Percentiles rank a stretch among this genome's conserved stretches.
Evolutionary conservation across 1,140 invertebrate species (phyloP).

Genomic region (Lasioglossum albipes): DNA sequence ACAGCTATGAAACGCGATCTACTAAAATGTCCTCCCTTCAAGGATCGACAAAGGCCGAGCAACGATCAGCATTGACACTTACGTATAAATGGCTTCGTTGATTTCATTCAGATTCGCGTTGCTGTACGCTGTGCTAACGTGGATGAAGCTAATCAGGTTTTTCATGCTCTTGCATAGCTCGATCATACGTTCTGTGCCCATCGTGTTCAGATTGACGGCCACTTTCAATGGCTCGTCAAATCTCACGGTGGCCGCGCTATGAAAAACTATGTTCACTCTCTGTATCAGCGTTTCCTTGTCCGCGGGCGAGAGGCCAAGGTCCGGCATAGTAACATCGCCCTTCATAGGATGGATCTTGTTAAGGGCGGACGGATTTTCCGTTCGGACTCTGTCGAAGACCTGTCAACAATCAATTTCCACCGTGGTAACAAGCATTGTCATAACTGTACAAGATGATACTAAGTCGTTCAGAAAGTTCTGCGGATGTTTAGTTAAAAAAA

Average conservation of each 20-base stretch:
- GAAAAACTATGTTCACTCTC: conserved; percentile 93
- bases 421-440: too few species aligned
- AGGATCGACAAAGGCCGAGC: too few species aligned
- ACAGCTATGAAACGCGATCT: too few species aligned
- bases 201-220: conserved; percentile 86
- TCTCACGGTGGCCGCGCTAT: conserved; percentile 93
- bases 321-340: conserved; percentile 85
- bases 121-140: conserved; percentile 94
- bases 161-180: conserved; percentile 85
- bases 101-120: conserved; percentile 87
- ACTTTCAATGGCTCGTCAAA: conserved; percentile 87
- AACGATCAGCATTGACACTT: conserved; percentile 9
- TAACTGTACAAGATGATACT: too few species aligned
- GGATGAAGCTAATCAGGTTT: conserved; percentile 87
- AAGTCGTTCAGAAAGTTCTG: too few species aligned
- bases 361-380: conserved; percentile 83
- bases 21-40: too few species aligned
- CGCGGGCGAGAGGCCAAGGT: conserved; percentile 83
- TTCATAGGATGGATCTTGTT: conserved; percentile 89
- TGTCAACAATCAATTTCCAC: conserved; percentile 70
- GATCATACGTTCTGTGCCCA: conserved; percentile 85
- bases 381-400: conserved; percentile 87
- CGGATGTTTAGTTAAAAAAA: too few species aligned
- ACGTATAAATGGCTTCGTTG: conserved; percentile 87
- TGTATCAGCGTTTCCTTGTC: conserved; percentile 83